phyloP scores from a whole-genome alignment of 2,888 invertebrate genomes.

The Xestia ashworthii region DNA sequence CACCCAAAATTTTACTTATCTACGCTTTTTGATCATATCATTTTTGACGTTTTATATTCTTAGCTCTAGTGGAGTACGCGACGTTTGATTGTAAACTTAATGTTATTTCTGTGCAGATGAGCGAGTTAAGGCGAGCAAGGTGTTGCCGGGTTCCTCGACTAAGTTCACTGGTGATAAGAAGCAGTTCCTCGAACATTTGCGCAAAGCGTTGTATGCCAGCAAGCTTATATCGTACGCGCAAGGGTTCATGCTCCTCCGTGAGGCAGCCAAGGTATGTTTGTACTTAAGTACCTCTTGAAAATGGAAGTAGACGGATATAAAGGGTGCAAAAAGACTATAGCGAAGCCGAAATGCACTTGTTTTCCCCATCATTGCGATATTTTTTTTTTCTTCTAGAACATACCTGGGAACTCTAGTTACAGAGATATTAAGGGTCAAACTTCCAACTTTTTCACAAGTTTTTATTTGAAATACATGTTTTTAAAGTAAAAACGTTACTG shows the following conservation, averaged over 20 bases:
- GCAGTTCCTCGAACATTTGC: constrained; percentile 95
- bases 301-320: neutral
- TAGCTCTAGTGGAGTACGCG: neutral
- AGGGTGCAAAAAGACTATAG: too few species aligned
- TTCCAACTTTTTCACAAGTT: too few species aligned
- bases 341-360: too few species aligned
- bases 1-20: neutral
- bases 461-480: too few species aligned
- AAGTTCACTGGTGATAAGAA: constrained; percentile 94
- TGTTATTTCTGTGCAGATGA: constrained; percentile 89
- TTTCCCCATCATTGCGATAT: too few species aligned
- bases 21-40: neutral
- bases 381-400: too few species aligned
- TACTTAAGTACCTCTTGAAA: neutral
- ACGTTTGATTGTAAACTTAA: neutral
- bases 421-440: too few species aligned
- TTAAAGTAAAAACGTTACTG: too few species aligned
- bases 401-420: too few species aligned
- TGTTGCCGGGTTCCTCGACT: constrained; percentile 93
- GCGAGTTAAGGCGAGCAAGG: constrained; percentile 95
- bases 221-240: constrained; percentile 99
- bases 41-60: neutral
- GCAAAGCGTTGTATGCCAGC: constrained; percentile 98
- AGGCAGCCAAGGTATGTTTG: constrained; percentile 94
- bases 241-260: constrained; percentile 98